A percentile compares a stretch with the other conserved stretches of the same genome.
phyloP scores from a whole-genome alignment of 2,797 vertebrate genomes.

The Megaceryle alcyon region DNA sequence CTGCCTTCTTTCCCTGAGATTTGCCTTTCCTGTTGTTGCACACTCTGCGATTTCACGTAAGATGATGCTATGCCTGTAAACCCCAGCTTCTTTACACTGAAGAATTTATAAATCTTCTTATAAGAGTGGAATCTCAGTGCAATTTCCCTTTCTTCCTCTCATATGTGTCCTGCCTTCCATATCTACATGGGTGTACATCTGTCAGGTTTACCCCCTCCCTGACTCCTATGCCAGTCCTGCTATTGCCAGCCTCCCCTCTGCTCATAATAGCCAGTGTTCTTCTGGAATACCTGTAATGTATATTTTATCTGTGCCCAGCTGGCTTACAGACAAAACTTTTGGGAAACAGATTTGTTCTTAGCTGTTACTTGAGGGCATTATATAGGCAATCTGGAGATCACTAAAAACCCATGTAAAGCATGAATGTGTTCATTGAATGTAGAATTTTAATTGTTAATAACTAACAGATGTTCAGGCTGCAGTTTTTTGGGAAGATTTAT shows the following conservation, averaged over 20 bases:
- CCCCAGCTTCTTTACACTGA: neutral
- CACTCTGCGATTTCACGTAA: neutral
- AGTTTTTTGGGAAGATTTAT: neutral
- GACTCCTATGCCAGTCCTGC: neutral
- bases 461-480: neutral
- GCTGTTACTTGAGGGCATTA: conserved; percentile 18
- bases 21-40: neutral
- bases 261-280: neutral
- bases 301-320: neutral
- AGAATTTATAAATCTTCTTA: neutral
- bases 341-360: neutral
- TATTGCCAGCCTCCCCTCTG: neutral
- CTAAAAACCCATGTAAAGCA: neutral
- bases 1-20: neutral
- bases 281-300: neutral
- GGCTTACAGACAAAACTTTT: neutral
- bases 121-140: neutral
- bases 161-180: neutral
- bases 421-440: neutral
- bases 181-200: neutral
- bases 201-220: neutral
- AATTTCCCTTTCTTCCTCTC: neutral
- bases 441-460: conserved; percentile 12
- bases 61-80: neutral
- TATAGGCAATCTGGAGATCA: conserved; percentile 23